These are phyloP conservation scores for Nasonia vitripennis DNA, from an alignment of 1,140 invertebrate genomes.

Conservation along the genomic window DNA sequence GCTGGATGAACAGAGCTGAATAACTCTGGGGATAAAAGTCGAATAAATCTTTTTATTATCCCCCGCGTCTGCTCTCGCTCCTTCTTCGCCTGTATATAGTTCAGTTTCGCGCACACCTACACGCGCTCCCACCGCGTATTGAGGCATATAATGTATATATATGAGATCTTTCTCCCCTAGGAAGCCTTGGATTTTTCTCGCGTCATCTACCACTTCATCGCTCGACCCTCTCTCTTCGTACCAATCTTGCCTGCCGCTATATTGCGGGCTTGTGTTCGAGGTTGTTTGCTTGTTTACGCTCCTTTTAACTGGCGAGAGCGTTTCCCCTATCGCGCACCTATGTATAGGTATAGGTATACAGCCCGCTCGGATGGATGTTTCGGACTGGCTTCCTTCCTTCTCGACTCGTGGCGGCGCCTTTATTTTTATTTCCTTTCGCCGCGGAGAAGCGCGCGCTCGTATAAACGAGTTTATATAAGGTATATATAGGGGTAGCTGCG, in stretches of 20 bases:
- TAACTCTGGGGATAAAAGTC: conserved; percentile 74
- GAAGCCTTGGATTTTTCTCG: conserved; percentile 55
- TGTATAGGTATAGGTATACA: not conserved
- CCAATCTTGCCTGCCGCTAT: conserved; percentile 43
- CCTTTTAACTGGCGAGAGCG: conserved; percentile 55
- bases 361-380: conserved; percentile 12
- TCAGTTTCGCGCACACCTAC: conserved; percentile 42
- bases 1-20: conserved; percentile 73
- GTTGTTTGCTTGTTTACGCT: conserved; percentile 59
- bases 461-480: not conserved
- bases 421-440: conserved; percentile 31
- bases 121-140: not conserved
- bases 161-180: conserved; percentile 38
- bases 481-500: not conserved
- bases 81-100: conserved; percentile 16
- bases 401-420: not conserved
- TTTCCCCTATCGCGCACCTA: not conserved
- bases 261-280: conserved; percentile 51
- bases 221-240: conserved; percentile 17
- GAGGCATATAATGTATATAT: not conserved
- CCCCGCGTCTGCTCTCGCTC: conserved; percentile 63
- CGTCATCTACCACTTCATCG: conserved; percentile 56
- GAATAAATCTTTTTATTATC: conserved; percentile 76
- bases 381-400: not conserved
- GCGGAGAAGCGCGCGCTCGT: not conserved